Conservation (phyloP, 2,888 invertebrate species). For the Syritta pipiens region DNA sequence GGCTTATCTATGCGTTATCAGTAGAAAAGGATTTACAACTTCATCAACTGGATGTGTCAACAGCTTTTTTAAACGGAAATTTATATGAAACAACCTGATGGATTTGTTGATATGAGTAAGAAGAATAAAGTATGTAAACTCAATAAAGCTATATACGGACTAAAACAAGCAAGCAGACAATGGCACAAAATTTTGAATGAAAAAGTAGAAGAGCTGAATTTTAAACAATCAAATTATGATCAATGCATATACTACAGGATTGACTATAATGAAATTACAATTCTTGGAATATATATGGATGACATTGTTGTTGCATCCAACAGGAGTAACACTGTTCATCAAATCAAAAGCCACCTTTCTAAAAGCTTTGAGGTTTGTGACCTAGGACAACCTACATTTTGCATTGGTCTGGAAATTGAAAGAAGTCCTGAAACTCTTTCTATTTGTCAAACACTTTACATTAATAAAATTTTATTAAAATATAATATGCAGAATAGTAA, state of each 20-base stretch:
- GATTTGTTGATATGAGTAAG: not conserved
- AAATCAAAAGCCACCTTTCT: not conserved
- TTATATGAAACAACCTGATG: not conserved
- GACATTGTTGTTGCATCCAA: not conserved
- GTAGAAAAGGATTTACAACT: not conserved
- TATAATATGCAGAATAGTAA: not conserved
- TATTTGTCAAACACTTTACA: not conserved
- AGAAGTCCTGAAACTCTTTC: not conserved
- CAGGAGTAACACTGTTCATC: not conserved
- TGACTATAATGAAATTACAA: not conserved
- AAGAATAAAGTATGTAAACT: not conserved
- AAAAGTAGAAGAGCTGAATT: not conserved
- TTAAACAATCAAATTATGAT: not conserved
- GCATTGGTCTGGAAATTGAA: slow-evolving; percentile 1
- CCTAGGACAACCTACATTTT: not conserved
- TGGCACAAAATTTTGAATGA: not conserved
- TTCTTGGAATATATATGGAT: not conserved
- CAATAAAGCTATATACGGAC: not conserved
- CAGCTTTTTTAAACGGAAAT: not conserved
- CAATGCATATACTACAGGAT: not conserved
- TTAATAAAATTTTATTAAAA: not conserved
- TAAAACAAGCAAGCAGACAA: not conserved
- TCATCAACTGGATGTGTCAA: not conserved
- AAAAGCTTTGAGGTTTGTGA: not conserved
- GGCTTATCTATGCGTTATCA: not conserved